Evolutionary conservation across 2,888 invertebrate species (phyloP).

Genomic region (Prosopocoilus inquinatus): DNA sequence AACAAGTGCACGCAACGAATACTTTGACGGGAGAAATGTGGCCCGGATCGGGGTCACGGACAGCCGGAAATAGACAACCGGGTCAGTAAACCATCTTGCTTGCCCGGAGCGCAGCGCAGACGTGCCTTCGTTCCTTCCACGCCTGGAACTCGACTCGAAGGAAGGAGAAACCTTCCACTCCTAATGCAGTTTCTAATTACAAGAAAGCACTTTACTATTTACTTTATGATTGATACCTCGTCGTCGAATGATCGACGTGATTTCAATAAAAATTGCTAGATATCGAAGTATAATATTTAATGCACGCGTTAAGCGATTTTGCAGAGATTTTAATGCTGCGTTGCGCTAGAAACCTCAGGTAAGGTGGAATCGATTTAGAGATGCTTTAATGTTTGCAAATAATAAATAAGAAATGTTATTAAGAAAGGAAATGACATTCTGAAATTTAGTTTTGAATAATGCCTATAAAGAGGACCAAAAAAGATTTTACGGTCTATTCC

Average conservation of each 20-base stretch:
- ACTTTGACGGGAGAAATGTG: constrained; percentile 27
- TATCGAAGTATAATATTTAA: too few relatives aligned
- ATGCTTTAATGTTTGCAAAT: too few relatives aligned
- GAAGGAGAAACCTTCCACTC: constrained; percentile 6
- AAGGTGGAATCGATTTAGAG: too few relatives aligned
- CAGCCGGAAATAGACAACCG: constrained; percentile 39
- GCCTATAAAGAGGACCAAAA: too few relatives aligned
- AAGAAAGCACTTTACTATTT: constrained; percentile 13
- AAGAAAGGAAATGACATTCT: too few relatives aligned
- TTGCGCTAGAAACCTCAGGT: too few relatives aligned
- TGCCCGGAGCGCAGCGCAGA: constrained; percentile 22
- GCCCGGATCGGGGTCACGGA: constrained; percentile 36
- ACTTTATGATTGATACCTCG: background rate
- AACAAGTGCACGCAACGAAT: constrained; percentile 20
- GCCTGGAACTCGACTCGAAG: background rate
- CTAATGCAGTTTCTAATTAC: constrained; percentile 15
- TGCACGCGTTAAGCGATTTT: too few relatives aligned
- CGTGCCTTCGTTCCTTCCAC: background rate
- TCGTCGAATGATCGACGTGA: background rate
- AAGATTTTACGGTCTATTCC: too few relatives aligned
- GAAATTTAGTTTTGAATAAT: too few relatives aligned
- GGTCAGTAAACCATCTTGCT: constrained; percentile 44
- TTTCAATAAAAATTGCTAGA: background rate
- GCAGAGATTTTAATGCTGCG: too few relatives aligned
- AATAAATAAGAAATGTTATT: too few relatives aligned